Evolutionary conservation across 1,140 invertebrate genomes (phyloP), one percentile per base, ranked within the genome.

Genomic region (Cherax quadricarinatus): DNA sequence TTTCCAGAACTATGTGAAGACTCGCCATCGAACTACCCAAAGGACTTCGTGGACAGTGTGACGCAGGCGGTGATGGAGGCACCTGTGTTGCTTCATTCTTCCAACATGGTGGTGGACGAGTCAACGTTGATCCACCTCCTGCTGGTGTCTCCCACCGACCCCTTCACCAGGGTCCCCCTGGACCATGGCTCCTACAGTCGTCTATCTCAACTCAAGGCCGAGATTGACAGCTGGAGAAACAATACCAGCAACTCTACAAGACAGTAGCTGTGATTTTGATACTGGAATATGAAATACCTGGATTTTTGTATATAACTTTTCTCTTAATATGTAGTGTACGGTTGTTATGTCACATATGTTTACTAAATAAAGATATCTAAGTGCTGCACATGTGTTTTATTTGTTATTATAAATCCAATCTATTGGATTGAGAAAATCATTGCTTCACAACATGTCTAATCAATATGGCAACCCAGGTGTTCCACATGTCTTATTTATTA

Each of bases 71-170:
- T 75, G 24, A 75, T 75, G 70, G 70, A 75, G 70, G 70, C 70
- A n/a, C 70, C 70, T 0, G 70, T 75, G 70, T 7, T 75, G 70
- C 70, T 75, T 1, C n/a, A 24, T 24, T 75, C 70, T 0, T 75
- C 70, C 70, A 75, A 30, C 5, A 75, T 75, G 70, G 70, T 75
- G 70, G 70, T 75, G 70, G 70, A 75, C 70, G 70, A 75, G 70
- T 30, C 70, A n/a, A 75, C 70, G 70, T 12, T 75, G 70, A 30
- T 75, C n/a, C 70, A 75, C 12, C 70, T 75, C 4, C n/a, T 75
- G 70, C 57, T 41, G 30, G n/a, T 7, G 70, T 75, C n/a, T 30
- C 70, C 70, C 12, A 9, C 21, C n/a, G 70, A 75, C 70, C 70
- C 70, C 70, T 75, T 75, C 70, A 75, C 70, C 4, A 21, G 70